Conservation (phyloP, 2,888 invertebrate species). For the Stenoptilia bipunctidactyla region DNA sequence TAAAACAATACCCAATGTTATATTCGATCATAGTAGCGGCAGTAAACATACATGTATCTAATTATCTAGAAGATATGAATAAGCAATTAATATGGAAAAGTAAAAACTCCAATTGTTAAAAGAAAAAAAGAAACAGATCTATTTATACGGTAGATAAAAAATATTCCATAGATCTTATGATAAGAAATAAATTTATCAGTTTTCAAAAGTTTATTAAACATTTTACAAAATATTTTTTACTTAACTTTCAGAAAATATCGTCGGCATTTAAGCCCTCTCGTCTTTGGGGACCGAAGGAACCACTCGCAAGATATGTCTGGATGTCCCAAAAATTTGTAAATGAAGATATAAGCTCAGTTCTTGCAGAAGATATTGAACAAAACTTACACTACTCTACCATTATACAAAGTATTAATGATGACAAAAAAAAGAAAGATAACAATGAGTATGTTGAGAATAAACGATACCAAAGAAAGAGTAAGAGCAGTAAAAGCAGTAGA, state of each 20-base stretch:
- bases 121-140: no score
- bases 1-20: no score
- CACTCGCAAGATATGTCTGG: conserved; percentile 57
- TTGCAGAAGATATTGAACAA: background rate
- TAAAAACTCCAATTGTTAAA: no score
- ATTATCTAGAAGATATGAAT: no score
- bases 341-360: conserved; percentile 33
- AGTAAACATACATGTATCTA: no score
- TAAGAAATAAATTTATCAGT: no score
- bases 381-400: background rate
- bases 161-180: no score
- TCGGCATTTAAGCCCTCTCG: conserved; percentile 55
- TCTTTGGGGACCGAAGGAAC: conserved; percentile 62
- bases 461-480: background rate
- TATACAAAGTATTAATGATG: conserved; percentile 20
- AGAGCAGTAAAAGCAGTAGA: no score
- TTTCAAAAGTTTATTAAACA: background rate
- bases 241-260: conserved; percentile 45
- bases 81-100: no score
- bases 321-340: conserved; percentile 53
- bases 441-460: background rate
- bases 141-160: no score
- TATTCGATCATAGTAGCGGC: no score
- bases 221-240: background rate
- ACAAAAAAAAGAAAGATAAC: background rate